Evolutionary conservation across 2,797 vertebrate species (phyloP).

Genomic region (Enteromius thamalakanensis): DNA sequence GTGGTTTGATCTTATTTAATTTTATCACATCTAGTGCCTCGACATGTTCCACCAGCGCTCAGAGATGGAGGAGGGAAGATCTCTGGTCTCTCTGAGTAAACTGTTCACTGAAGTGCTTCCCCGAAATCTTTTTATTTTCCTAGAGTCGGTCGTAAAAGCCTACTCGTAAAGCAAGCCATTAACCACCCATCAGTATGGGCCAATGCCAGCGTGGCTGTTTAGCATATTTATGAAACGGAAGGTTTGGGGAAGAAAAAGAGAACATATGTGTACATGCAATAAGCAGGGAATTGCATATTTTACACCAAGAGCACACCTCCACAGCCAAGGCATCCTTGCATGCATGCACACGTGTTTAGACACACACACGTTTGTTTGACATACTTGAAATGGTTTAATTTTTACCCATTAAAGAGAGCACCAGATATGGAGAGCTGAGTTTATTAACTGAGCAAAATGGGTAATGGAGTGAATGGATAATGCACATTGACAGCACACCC

Average conservation of each 20-base stretch:
- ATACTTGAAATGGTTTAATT: conserved; percentile 34
- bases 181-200: conserved; percentile 70
- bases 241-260: conserved; percentile 5
- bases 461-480: conserved; percentile 44
- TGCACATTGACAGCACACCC: conserved; percentile 29
- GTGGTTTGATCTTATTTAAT: neutral
- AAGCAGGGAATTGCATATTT: conserved; percentile 21
- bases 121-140: conserved; percentile 46
- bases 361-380: conserved; percentile 12
- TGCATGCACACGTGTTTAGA: neutral
- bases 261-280: conserved; percentile 34
- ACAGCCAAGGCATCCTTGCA: conserved; percentile 38
- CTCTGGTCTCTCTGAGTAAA: conserved; percentile 39
- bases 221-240: conserved; percentile 72
- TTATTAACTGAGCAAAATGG: conserved; percentile 33
- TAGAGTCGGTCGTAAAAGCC: conserved; percentile 65
- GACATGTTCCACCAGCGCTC: neutral
- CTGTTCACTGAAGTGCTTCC: conserved; percentile 50
- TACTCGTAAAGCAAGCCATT: conserved; percentile 70
- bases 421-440: conserved; percentile 8
- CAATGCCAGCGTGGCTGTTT: conserved; percentile 66
- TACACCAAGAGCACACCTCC: conserved; percentile 25
- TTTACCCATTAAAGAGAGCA: conserved; percentile 40
- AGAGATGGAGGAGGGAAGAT: conserved; percentile 19
- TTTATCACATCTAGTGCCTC: neutral